These are phyloP conservation scores for Bombus cullumanus DNA, from an alignment of 1,140 invertebrate species.

Conservation along the genomic window DNA sequence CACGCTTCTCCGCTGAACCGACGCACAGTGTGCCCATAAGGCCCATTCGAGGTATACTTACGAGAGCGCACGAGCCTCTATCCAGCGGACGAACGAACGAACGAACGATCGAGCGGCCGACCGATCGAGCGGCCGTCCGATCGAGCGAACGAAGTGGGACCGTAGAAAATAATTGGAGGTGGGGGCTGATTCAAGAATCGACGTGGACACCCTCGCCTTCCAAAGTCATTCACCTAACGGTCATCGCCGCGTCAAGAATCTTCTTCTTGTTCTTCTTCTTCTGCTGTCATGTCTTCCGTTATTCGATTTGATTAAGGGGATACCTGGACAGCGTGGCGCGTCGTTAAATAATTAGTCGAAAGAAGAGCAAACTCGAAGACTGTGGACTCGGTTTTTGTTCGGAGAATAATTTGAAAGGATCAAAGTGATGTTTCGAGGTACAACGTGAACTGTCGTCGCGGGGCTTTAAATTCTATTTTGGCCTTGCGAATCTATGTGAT, in stretches of 20 bases:
- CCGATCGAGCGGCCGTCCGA: slow-evolving; percentile 45
- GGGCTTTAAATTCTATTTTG: too few relatives aligned
- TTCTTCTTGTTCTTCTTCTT: slow-evolving; percentile 54
- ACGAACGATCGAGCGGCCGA: slow-evolving; percentile 37
- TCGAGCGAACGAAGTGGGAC: slow-evolving; percentile 59
- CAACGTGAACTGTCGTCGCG: too few relatives aligned
- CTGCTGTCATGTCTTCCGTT: slow-evolving; percentile 40
- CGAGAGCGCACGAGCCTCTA: slow-evolving; percentile 56
- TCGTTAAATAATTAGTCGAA: not conserved
- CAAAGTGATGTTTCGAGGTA: not conserved
- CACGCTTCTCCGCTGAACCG: slow-evolving; percentile 72
- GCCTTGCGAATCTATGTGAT: too few relatives aligned
- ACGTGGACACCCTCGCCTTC: slow-evolving; percentile 70
- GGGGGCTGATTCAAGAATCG: slow-evolving; percentile 73
- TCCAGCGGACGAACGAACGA: slow-evolving; percentile 46
- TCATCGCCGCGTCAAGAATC: slow-evolving; percentile 74
- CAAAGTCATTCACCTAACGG: slow-evolving; percentile 79
- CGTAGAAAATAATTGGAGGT: slow-evolving; percentile 62
- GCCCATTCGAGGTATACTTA: slow-evolving; percentile 73
- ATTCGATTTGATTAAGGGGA: slow-evolving; percentile 33
- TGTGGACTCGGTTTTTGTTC: not conserved
- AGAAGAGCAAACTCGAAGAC: not conserved
- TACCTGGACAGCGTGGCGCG: not conserved
- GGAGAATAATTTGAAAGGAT: not conserved
- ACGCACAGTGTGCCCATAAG: slow-evolving; percentile 77